Percentiles rank a stretch among this genome's conserved stretches.
These are phyloP conservation scores for Temnopleurus reevesii DNA, from an alignment of 53 echinoderm and acorn worm genomes.

Conservation along the genomic window DNA sequence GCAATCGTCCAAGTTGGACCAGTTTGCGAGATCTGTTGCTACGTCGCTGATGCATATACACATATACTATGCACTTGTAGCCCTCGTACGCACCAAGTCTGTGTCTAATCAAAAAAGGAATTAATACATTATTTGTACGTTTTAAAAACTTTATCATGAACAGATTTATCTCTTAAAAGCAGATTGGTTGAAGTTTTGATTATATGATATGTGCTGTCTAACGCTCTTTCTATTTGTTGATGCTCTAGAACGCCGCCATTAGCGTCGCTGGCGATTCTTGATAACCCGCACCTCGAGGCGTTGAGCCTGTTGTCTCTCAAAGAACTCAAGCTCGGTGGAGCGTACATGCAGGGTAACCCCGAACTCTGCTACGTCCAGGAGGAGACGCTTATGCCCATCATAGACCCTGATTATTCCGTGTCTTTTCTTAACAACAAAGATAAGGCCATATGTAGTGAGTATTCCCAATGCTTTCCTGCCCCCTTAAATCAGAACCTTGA, in stretches of 20 bases:
- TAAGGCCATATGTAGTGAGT: slow-evolving; percentile 70
- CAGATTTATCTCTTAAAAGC: not conserved
- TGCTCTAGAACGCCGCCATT: slow-evolving; percentile 28
- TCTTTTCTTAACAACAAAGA: slow-evolving; percentile 49
- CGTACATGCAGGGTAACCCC: slow-evolving; percentile 57
- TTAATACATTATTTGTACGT: no score
- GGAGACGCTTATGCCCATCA: slow-evolving; percentile 35
- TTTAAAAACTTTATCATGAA: no score
- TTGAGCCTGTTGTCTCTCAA: slow-evolving; percentile 58
- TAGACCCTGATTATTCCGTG: slow-evolving; percentile 17
- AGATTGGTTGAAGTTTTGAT: not conserved
- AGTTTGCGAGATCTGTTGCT: not conserved
- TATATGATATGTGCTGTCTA: slow-evolving; percentile 34
- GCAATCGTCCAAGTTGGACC: not conserved
- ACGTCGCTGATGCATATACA: not conserved
- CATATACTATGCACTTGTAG: slow-evolving; percentile 42
- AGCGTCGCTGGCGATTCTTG: slow-evolving; percentile 41
- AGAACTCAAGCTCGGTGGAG: slow-evolving; percentile 54
- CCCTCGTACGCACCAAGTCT: slow-evolving; percentile 32
- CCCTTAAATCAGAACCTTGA: not conserved
- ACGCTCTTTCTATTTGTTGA: slow-evolving; percentile 32
- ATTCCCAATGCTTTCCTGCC: slow-evolving; percentile 41
- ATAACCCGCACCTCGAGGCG: not conserved
- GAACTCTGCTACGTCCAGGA: slow-evolving; percentile 63
- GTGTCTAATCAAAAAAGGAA: not conserved